Evolutionary conservation across 2,113 vertebrate genomes (phyloP), one percentile per base, ranked within the genome.

Genomic region (Balaeniceps rex): DNA sequence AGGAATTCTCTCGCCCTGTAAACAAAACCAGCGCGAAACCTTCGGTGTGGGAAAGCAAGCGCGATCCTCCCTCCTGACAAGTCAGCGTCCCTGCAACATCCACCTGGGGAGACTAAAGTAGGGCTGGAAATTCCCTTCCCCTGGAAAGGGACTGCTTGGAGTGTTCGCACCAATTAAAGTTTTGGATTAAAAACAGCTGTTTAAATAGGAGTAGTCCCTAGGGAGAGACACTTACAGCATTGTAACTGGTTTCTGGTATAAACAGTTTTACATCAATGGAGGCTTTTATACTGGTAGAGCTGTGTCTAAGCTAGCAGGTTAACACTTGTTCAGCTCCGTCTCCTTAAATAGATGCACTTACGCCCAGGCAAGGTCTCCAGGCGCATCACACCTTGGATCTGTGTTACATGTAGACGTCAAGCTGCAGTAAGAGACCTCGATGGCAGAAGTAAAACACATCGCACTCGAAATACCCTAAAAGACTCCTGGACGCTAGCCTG

Each of bases 121-220:
- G 84, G 70, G 89, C 81, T 97, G 94, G 83, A 93, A 96, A 95
- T 86, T 86, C 94, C 93, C 94, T 93, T 74, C 88, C 22, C 54
- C n/a, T 70, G 66, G 87, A 89, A 93, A 65, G 42, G 28, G 77
- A 38, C 70, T 36, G 70, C 84, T 72, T 4, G 19, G 36, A 94
- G 84, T 69, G 70, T 77, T 93, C 28, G 3, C 95, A 94, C 81
- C 95, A 95, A 91, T 94, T 94, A 94, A 79, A 93, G 84, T 65
- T 76, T 28, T 0, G 4, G 84, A 97, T 94, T 91, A 89, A 94
- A 95, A 82, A 4, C 95, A 97, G 95, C 88, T 95, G 91, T 91
- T 94, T 84, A 71, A 96, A 96, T 7, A 90, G 31, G 44, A 84
- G 88, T 2, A 85, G 91, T 92, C 96, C 81, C 94, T 8, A 12